A percentile compares a stretch with the other conserved stretches of the same genome.
These are phyloP conservation scores for Harpagoxenus sublaevis DNA, from an alignment of 2,888 invertebrate species.

Conservation along the genomic window DNA sequence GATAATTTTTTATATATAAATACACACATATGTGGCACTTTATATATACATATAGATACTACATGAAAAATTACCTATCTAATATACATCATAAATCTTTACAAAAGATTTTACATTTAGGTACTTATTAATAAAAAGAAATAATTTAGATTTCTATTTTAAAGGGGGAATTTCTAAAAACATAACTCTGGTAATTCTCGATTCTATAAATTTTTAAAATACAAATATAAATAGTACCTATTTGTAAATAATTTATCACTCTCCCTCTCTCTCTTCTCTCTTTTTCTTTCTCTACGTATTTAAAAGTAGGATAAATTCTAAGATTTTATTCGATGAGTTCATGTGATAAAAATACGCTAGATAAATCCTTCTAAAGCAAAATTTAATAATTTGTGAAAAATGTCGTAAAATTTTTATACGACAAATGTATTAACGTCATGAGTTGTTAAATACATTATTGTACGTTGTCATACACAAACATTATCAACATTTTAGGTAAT, in stretches of 20 bases:
- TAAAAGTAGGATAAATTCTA: no score
- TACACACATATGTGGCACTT: neutral
- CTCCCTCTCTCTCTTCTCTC: neutral
- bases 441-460: neutral
- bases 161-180: neutral
- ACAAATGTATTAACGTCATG: neutral
- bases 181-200: neutral
- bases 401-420: neutral
- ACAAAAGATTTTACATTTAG: neutral
- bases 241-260: neutral
- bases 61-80: neutral
- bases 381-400: neutral
- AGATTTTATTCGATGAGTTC: no score
- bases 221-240: neutral
- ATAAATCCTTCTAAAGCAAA: no score
- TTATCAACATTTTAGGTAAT: neutral
- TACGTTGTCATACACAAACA: neutral
- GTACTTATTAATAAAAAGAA: neutral
- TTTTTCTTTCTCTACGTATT: no score
- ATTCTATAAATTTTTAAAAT: neutral
- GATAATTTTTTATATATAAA: neutral
- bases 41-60: no score
- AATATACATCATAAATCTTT: neutral
- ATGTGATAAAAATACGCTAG: no score
- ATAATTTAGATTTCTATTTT: neutral